These are phyloP conservation scores for Protodeltote pygarga DNA, from an alignment of 2,888 invertebrate genomes.

Conservation along the genomic window DNA sequence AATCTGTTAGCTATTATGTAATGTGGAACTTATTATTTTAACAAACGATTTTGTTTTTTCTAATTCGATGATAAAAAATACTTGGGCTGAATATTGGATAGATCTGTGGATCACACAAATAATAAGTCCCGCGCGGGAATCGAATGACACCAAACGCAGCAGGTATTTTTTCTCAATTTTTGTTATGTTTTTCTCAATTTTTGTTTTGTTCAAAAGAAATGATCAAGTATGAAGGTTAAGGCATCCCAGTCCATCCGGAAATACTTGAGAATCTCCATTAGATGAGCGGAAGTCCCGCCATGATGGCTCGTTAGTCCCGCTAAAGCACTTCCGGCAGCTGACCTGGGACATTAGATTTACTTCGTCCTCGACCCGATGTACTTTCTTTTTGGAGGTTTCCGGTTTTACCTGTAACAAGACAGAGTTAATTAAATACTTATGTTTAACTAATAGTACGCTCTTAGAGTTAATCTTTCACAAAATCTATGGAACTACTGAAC, in stretches of 20 bases:
- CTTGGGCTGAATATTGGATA: no score
- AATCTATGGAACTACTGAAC: conserved; percentile 5
- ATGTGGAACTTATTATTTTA: no score
- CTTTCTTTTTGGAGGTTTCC: conserved; percentile 17
- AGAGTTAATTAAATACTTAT: conserved; percentile 26
- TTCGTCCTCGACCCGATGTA: conserved; percentile 15
- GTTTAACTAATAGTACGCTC: conserved; percentile 1
- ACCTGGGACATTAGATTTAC: conserved; percentile 38
- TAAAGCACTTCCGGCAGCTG: conserved; percentile 38
- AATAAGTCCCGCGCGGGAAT: no score
- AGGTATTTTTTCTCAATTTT: no score
- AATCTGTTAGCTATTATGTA: no score
- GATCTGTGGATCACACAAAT: no score
- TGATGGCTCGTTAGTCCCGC: conserved; percentile 27
- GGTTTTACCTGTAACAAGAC: conserved; percentile 46
- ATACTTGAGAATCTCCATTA: conserved; percentile 16
- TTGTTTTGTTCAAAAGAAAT: conserved; percentile 8
- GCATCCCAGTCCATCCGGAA: neutral
- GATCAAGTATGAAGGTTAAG: no score
- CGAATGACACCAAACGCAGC: no score
- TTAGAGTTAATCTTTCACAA: conserved; percentile 8
- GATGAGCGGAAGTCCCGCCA: conserved; percentile 17
- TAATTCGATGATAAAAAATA: no score
- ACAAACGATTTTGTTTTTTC: no score
- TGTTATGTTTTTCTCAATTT: no score